Conservation (phyloP, 1,140 invertebrate species). For the Camponotus vicinus region DNA sequence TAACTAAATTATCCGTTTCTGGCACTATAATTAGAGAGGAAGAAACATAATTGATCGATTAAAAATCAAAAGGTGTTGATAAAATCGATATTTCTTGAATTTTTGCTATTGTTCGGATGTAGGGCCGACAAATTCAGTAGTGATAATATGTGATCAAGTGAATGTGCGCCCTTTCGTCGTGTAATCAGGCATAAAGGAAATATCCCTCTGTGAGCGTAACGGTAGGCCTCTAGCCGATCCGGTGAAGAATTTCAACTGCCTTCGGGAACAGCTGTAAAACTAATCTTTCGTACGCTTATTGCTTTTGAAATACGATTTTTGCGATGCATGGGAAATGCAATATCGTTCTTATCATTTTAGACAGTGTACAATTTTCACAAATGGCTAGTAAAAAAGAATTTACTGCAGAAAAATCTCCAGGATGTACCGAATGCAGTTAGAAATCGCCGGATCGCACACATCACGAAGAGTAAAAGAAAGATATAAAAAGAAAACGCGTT, state of each 20-base stretch:
- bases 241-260: constrained; percentile 42
- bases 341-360: background rate
- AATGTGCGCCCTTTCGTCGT: constrained; percentile 79
- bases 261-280: constrained; percentile 25
- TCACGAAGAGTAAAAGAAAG: constrained; percentile 12
- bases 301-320: background rate
- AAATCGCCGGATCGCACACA: constrained; percentile 35
- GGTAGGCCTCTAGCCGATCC: constrained; percentile 60
- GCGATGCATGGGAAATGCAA: background rate
- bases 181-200: constrained; percentile 77
- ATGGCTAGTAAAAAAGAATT: background rate
- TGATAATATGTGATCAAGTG: constrained; percentile 77
- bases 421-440: constrained; percentile 30
- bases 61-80: constrained; percentile 2
- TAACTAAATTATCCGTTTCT: background rate
- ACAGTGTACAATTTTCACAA: background rate
- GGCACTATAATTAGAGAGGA: background rate
- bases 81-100: background rate
- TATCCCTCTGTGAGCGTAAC: constrained; percentile 67
- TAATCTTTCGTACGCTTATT: background rate
- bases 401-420: background rate
- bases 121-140: constrained; percentile 68
- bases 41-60: background rate
- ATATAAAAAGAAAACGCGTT: constrained; percentile 17
- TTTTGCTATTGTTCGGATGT: constrained; percentile 14